Base-by-base conservation (phyloP, 2,113 vertebrate species). In the Steatornis caripensis region DNA sequence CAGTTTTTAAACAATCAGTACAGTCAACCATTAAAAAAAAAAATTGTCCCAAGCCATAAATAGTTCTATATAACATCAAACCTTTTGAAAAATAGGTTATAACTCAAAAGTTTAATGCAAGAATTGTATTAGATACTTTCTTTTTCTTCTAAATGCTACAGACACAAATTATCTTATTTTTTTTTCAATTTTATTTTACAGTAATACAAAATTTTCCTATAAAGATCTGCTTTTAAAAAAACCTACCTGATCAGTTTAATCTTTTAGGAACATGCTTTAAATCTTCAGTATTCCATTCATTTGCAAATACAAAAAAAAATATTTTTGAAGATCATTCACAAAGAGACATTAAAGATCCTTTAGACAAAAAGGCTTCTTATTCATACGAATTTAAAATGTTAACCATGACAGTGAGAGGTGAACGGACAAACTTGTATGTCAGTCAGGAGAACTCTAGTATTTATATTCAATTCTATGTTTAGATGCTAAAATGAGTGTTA, bases 401-500 rank as follows among this genome's bases (percentile, higher is more conserved):
- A 27, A 37, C 4, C 0, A 0, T 27, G 24, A 55, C 37, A 2
- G 5, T 39, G 41, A 93, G 84, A 78, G 8, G 2, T 4, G 17
- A 83, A 27, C 32, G 6, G 13, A 30, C 10, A 81, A 84, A 66
- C 26, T 36, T 32, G 2, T 15, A 22, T 23, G 13, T 22, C 37
- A 84, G 5, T 30, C n/a, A 66, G 43, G 18, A 58, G 1, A 87
- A 48, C 2, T 68, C 10, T 69, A 45, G 51, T 26, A 24, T 32
- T 27, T 27, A 18, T 26, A 43, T 58, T 75, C 11, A 61, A 65
- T 88, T 12, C 7, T 12, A 12, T 11, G 6, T 62, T 86, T 77
- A 74, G 22, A 46, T 61, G 15, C 1, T 81, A 74, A 94, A 93
- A 84, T 19, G 9, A 18, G 2, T 17, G 3, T 61, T 53, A 57